Conservation (phyloP, 2,888 invertebrate species). For the Chrysolina americana region DNA sequence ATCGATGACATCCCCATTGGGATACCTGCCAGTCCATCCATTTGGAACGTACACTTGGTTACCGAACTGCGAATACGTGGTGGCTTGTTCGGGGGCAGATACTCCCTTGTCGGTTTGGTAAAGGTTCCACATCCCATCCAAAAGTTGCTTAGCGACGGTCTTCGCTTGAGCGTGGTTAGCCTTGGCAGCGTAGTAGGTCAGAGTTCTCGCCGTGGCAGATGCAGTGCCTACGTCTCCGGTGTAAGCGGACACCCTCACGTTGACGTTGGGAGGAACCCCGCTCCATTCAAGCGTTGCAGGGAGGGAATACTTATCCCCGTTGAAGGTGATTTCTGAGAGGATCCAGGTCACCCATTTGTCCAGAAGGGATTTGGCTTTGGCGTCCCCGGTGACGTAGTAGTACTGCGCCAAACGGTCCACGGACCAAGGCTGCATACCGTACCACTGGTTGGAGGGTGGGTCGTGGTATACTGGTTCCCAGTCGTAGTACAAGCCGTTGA, state of each 20-base stretch:
- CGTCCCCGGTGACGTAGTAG: constrained; percentile 55
- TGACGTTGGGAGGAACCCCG: constrained; percentile 53
- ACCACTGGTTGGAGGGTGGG: constrained; percentile 58
- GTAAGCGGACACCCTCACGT: constrained; percentile 48
- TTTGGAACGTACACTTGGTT: constrained; percentile 53
- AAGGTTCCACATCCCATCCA: constrained; percentile 51
- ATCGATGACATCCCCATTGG: constrained; percentile 54
- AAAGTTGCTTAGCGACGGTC: constrained; percentile 48
- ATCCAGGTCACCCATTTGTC: constrained; percentile 55
- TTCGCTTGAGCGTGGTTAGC: constrained; percentile 50
- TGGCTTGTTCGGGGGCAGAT: constrained; percentile 49
- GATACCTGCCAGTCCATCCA: constrained; percentile 54
- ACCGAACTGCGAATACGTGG: constrained; percentile 51
- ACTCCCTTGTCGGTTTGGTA: constrained; percentile 51
- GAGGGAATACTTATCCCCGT: constrained; percentile 48
- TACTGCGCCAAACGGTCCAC: constrained; percentile 55
- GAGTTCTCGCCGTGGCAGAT: constrained; percentile 53
- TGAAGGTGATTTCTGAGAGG: constrained; percentile 44
- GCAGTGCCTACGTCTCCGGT: constrained; percentile 55
- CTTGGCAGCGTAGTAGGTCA: constrained; percentile 56
- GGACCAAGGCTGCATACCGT: constrained; percentile 57
- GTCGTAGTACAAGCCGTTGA: constrained; percentile 57
- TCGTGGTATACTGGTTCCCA: constrained; percentile 58
- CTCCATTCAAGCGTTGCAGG: constrained; percentile 52
- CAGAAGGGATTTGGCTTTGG: constrained; percentile 48